Evolutionary conservation across 1,140 invertebrate genomes (phyloP).

Genomic region (Tyrophagus putrescentiae): DNA sequence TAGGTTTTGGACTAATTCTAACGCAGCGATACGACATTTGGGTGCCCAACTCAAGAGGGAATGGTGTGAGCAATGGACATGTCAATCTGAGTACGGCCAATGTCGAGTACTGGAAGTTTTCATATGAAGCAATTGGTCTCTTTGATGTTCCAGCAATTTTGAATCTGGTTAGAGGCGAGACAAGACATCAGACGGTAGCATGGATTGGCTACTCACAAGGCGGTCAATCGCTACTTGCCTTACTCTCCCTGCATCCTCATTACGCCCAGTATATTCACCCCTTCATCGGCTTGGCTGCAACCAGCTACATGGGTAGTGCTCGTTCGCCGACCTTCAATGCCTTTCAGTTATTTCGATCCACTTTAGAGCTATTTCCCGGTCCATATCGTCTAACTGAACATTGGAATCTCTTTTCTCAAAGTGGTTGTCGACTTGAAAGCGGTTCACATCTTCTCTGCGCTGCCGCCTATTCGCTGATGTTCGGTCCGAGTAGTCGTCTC

Average conservation of each 20-base stretch:
- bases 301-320: not conserved
- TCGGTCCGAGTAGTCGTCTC: not conserved
- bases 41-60: not conserved
- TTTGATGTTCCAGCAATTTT: constrained; percentile 1
- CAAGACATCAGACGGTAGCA: not conserved
- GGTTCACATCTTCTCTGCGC: not conserved
- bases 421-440: not conserved
- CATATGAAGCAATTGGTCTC: too few species aligned
- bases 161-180: not conserved
- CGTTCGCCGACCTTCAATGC: not conserved
- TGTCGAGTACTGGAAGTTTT: not conserved
- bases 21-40: not conserved
- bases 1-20: not conserved
- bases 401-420: not conserved
- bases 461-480: not conserved
- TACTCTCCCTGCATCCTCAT: not conserved
- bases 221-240: not conserved
- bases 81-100: not conserved
- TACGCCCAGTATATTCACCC: too few species aligned
- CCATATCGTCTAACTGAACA: not conserved
- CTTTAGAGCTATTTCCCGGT: not conserved
- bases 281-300: too few species aligned
- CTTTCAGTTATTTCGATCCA: not conserved
- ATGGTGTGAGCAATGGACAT: not conserved
- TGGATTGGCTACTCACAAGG: constrained; percentile 5